These are phyloP conservation scores for Saimiri boliviensis DNA, from an alignment of 2,113 vertebrate species.

Conservation along the genomic window DNA sequence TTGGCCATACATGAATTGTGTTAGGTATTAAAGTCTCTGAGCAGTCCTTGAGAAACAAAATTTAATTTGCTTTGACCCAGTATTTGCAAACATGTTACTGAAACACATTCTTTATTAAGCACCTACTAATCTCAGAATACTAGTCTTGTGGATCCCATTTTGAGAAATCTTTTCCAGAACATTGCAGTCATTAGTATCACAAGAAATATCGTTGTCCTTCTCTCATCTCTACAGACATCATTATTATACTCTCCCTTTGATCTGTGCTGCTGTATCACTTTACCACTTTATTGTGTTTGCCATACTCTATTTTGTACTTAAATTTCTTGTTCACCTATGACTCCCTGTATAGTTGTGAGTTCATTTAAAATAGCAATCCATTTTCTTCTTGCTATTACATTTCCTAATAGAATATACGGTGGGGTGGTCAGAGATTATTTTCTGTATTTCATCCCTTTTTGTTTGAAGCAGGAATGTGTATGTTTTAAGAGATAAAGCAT, in stretches of 20 bases:
- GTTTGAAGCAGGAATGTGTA: background rate
- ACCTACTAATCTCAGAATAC: background rate
- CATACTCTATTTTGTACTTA: background rate
- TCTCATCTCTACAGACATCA: background rate
- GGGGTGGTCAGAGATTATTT: background rate
- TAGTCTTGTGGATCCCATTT: background rate
- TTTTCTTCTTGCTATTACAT: background rate
- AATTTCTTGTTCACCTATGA: background rate
- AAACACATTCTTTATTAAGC: background rate
- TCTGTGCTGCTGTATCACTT: background rate
- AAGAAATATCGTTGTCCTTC: background rate
- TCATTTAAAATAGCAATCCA: background rate
- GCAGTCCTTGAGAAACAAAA: background rate
- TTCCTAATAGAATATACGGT: background rate
- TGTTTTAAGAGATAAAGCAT: background rate
- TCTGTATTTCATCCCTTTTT: background rate
- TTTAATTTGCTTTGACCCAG: background rate
- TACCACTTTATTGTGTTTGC: background rate
- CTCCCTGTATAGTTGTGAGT: background rate
- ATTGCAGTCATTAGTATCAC: background rate
- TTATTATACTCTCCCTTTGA: too few relatives aligned
- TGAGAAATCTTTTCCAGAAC: background rate
- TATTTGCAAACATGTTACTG: background rate
- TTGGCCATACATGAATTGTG: background rate
- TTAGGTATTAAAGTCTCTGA: background rate